Conservation (phyloP, 2,797 vertebrate species). For the Tauraco hartlaubi region DNA sequence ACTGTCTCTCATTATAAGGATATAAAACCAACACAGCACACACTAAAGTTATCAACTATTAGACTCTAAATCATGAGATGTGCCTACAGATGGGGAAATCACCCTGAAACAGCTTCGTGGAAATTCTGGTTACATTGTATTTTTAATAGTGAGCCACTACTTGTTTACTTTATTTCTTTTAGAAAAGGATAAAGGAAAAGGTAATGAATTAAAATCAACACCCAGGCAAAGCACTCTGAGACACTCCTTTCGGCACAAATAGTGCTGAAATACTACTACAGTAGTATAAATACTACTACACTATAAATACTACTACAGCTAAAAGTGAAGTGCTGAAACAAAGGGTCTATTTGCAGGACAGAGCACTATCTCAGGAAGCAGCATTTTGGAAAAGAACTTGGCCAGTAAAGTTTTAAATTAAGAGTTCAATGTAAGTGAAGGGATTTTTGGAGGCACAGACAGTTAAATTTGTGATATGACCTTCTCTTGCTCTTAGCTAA, state of each 20-base stretch:
- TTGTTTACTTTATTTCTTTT: neutral
- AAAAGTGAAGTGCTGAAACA: neutral
- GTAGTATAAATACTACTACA: too few species aligned
- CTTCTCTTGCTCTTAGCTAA: neutral
- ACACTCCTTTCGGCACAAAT: neutral
- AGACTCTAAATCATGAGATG: neutral
- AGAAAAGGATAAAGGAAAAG: neutral
- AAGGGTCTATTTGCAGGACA: neutral
- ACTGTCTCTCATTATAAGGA: neutral
- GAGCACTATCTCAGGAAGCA: neutral
- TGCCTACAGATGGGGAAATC: neutral
- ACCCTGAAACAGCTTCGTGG: neutral
- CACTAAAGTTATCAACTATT: neutral
- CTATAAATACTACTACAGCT: neutral
- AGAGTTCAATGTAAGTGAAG: neutral
- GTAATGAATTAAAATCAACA: conserved; percentile 25
- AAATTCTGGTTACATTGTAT: neutral
- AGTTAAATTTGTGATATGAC: neutral
- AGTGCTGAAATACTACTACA: too few species aligned
- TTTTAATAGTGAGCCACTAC: neutral
- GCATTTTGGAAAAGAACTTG: neutral
- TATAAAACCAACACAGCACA: neutral
- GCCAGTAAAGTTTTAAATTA: neutral
- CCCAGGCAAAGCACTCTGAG: neutral
- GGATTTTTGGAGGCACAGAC: neutral